phyloP scores from a whole-genome alignment of 2,797 vertebrate genomes.

The Myotis findleyi region DNA sequence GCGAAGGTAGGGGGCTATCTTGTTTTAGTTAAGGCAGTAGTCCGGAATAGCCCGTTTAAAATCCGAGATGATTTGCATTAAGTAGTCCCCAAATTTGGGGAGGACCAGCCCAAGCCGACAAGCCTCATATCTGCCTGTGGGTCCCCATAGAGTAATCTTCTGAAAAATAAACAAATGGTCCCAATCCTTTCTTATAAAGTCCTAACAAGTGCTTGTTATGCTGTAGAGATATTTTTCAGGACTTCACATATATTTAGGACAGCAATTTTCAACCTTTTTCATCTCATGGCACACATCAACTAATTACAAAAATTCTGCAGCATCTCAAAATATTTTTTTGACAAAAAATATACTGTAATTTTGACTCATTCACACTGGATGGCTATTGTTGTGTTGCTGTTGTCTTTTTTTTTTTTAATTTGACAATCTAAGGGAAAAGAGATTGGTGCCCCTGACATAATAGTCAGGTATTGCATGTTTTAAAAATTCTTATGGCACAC shows the following conservation, averaged over 20 bases:
- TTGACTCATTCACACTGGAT: not conserved
- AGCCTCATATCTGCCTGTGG: constrained; percentile 37
- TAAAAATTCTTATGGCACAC: not conserved
- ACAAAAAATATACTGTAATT: not conserved
- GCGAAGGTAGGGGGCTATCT: constrained; percentile 81
- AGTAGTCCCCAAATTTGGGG: constrained; percentile 72
- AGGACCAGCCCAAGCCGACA: constrained; percentile 54
- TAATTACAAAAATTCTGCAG: not conserved
- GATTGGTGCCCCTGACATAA: not conserved
- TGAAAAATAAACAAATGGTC: constrained; percentile 72
- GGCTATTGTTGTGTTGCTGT: not conserved
- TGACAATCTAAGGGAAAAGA: not conserved
- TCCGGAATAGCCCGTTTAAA: constrained; percentile 74
- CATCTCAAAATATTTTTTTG: not conserved
- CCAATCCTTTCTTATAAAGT: constrained; percentile 72
- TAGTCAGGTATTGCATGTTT: not conserved
- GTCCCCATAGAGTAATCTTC: constrained; percentile 45
- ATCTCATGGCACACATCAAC: not conserved
- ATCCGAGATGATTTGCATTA: constrained; percentile 71
- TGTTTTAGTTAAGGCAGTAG: constrained; percentile 82
- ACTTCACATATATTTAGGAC: not conserved
- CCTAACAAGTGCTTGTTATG: constrained; percentile 14
- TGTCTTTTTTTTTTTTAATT: not conserved
- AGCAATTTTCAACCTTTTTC: not conserved
- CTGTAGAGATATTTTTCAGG: constrained; percentile 57